phyloP scores from a whole-genome alignment of 2,797 vertebrate species.

The Trichosurus vulpecula region DNA sequence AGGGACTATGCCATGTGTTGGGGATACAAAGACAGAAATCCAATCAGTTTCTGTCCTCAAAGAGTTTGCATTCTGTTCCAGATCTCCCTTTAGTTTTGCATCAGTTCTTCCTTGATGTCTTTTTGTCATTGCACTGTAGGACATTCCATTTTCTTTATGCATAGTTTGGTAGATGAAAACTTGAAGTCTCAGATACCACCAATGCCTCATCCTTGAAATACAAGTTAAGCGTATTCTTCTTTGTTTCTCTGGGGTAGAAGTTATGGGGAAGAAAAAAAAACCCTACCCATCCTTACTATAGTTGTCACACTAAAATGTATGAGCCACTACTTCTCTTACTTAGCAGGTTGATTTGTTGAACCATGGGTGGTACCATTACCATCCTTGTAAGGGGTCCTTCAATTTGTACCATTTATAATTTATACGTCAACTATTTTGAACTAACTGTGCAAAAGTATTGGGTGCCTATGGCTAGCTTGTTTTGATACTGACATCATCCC shows the following conservation, averaged over 20 bases:
- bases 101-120: not conserved
- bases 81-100: not conserved
- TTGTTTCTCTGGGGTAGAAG: not conserved
- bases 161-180: not conserved
- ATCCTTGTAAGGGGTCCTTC: fast-evolving
- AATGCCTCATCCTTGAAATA: conserved; percentile 57
- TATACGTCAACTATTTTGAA: not conserved
- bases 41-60: not conserved
- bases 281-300: fast-evolving
- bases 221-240: not conserved
- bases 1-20: not conserved
- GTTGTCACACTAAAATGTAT: fast-evolving
- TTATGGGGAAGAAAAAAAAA: not conserved
- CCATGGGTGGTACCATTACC: not conserved
- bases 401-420: not conserved
- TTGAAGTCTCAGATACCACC: not conserved
- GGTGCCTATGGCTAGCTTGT: not conserved
- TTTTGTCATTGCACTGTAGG: not conserved
- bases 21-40: not conserved
- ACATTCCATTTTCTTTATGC: not conserved
- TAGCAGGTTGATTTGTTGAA: not conserved
- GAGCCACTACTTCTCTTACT: fast-evolving
- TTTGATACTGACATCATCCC: not conserved
- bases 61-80: not conserved
- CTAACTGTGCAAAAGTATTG: not conserved